phyloP scores from a whole-genome alignment of 2,888 invertebrate genomes.

The Cylloceria caligata region DNA sequence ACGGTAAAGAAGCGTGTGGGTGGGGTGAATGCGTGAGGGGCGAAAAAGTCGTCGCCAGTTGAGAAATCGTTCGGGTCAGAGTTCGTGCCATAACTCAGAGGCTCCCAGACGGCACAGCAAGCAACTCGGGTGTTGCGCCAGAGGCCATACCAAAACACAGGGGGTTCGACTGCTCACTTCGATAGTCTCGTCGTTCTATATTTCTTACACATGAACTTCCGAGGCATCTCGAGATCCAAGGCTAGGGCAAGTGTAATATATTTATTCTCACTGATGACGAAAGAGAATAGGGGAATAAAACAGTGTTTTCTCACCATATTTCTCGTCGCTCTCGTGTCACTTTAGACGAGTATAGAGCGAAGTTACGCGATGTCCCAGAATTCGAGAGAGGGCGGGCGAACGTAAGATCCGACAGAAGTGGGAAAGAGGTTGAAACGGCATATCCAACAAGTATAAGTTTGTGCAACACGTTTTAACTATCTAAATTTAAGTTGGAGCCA shows the following conservation, averaged over 20 bases:
- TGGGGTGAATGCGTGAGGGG: constrained; percentile 25
- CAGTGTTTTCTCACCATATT: not conserved
- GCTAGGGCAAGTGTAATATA: not conserved
- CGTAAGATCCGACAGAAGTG: constrained; percentile 41
- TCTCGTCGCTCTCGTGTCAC: constrained; percentile 1
- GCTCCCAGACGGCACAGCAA: constrained; percentile 33
- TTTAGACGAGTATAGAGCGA: constrained; percentile 10
- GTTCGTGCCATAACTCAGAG: constrained; percentile 65
- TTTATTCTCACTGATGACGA: constrained; percentile 37
- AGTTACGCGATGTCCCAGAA: constrained; percentile 17
- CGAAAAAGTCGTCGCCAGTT: constrained; percentile 67
- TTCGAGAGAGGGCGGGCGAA: constrained; percentile 20
- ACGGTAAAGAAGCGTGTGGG: constrained; percentile 17
- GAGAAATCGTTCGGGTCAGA: constrained; percentile 69
- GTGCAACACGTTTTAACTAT: constrained; percentile 77
- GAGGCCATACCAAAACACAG: constrained; percentile 11
- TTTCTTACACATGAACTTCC: not conserved
- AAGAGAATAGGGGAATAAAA: constrained; percentile 7
- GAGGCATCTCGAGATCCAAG: not conserved
- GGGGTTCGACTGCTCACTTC: not conserved
- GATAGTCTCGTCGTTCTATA: constrained; percentile 5
- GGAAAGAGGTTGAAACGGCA: constrained; percentile 63
- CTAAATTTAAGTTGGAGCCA: constrained; percentile 77
- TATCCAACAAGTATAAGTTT: constrained; percentile 62
- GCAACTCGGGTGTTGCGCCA: constrained; percentile 35